Evolutionary conservation across 2,888 invertebrate genomes (phyloP).

Genomic region (Aphelenchoides bicaudatus): DNA sequence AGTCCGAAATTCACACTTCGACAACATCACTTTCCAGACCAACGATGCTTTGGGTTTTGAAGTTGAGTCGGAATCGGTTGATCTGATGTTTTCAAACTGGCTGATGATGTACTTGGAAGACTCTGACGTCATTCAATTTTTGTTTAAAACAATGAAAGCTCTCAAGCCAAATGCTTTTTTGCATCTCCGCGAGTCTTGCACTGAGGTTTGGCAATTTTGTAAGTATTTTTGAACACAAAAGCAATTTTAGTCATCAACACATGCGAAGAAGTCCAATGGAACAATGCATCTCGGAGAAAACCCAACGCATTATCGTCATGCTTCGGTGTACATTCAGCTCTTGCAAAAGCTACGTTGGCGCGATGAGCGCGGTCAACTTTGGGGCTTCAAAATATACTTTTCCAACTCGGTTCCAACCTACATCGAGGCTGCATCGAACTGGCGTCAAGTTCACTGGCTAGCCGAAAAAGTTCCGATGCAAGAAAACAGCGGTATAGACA

Average conservation of each 20-base stretch:
- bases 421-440: conserved; percentile 50
- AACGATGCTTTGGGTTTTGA: conserved; percentile 65
- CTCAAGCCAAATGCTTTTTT: conserved; percentile 63
- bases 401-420: conserved; percentile 57
- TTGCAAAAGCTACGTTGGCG: conserved; percentile 30
- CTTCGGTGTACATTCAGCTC: conserved; percentile 54
- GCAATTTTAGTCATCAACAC: conserved; percentile 10
- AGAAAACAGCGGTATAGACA: conserved; percentile 13
- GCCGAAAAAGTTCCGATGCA: conserved; percentile 49
- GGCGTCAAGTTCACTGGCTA: conserved; percentile 60
- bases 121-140: conserved; percentile 63
- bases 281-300: conserved; percentile 39
- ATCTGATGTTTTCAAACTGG: conserved; percentile 68
- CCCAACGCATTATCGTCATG: conserved; percentile 59
- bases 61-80: conserved; percentile 63
- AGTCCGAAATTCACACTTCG: conserved; percentile 61
- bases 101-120: conserved; percentile 67
- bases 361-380: conserved; percentile 46
- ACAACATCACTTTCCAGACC: conserved; percentile 64
- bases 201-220: too few species aligned
- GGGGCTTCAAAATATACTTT: conserved; percentile 57
- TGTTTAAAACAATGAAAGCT: conserved; percentile 64
- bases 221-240: conserved; percentile 66
- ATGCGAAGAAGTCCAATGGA: neutral
- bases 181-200: conserved; percentile 64